These are phyloP conservation scores for Pelodytes ibericus DNA, from an alignment of 2,797 vertebrate species.

Conservation along the genomic window DNA sequence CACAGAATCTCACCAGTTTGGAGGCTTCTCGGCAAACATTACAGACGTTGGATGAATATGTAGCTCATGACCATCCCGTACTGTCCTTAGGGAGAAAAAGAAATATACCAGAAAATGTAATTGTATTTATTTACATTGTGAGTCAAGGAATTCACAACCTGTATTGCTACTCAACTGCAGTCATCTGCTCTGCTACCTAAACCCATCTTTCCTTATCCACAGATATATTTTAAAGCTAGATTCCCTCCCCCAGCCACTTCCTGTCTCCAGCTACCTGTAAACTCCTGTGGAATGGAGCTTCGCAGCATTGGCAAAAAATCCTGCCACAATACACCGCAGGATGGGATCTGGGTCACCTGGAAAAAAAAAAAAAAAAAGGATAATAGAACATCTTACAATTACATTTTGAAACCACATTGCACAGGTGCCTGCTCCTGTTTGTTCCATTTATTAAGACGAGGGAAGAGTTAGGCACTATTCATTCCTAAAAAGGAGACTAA, in stretches of 20 bases:
- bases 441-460: too few species aligned
- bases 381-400: too few species aligned
- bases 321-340: constrained; percentile 91
- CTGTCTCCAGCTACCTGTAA: constrained; percentile 83
- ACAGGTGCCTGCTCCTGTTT: too few species aligned
- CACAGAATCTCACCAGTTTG: constrained; percentile 85
- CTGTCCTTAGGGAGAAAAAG: constrained; percentile 78
- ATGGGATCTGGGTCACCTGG: constrained; percentile 96
- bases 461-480: too few species aligned
- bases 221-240: not conserved
- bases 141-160: too few species aligned
- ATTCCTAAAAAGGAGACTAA: too few species aligned
- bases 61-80: constrained; percentile 90
- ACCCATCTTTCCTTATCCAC: not conserved
- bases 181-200: too few species aligned
- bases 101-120: not conserved
- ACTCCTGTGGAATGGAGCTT: constrained; percentile 94
- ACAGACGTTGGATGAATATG: constrained; percentile 97
- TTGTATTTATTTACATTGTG: too few species aligned
- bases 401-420: too few species aligned
- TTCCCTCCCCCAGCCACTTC: not conserved
- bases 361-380: not conserved
- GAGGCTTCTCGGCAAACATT: constrained; percentile 92
- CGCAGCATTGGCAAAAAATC: constrained; percentile 96
- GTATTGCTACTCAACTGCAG: too few species aligned